A percentile compares a stretch with the other conserved stretches of the same genome.
Evolutionary conservation across 2,113 vertebrate species (phyloP).

Genomic region (Piprites chloris): DNA sequence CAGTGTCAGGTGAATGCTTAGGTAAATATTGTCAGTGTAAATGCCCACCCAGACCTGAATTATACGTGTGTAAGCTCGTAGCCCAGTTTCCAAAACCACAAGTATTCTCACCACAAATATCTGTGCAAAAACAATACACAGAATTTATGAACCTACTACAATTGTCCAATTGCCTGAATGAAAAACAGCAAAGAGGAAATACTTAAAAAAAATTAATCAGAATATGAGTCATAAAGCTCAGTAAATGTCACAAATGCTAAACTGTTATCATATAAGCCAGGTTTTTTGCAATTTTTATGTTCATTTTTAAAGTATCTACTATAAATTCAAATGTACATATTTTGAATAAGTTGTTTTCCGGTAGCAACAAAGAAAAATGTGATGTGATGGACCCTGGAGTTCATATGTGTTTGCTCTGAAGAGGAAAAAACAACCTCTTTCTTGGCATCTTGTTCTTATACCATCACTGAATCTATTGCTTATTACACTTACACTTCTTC

Average conservation of each 20-base stretch:
- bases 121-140: background rate
- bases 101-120: background rate
- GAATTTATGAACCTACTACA: background rate
- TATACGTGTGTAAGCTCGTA: rapidly evolving
- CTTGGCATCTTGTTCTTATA: background rate
- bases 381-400: background rate
- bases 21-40: background rate
- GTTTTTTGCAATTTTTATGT: background rate
- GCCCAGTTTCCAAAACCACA: background rate
- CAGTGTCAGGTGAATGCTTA: background rate
- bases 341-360: background rate
- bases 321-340: background rate
- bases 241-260: background rate
- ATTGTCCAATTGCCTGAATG: background rate
- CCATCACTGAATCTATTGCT: background rate
- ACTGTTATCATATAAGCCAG: background rate
- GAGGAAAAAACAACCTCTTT: background rate
- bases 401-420: background rate
- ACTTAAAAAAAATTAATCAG: background rate
- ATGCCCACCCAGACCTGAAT: background rate
- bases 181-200: background rate
- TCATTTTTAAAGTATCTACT: background rate
- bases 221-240: background rate
- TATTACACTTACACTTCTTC: background rate
- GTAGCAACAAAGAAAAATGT: background rate